Evolutionary conservation across 2,113 vertebrate species (phyloP).

Genomic region (Lepus europaeus): DNA sequence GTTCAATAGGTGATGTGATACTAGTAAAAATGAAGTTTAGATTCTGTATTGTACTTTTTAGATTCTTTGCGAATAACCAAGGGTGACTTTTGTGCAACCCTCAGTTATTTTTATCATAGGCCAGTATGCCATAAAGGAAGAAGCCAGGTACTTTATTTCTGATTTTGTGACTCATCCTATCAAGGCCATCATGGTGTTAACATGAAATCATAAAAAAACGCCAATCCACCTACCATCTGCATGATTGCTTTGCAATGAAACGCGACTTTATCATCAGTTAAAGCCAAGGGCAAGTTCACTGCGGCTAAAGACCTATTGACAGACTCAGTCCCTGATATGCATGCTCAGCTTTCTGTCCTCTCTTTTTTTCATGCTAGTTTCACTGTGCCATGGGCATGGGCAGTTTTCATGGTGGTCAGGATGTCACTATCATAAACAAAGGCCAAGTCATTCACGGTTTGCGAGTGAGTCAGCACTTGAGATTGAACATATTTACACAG

Average conservation of each 20-base stretch:
- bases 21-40: constrained; percentile 7
- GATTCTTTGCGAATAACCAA: constrained; percentile 58
- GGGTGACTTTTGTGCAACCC: constrained; percentile 26
- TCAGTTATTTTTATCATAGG: constrained; percentile 48
- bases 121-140: constrained; percentile 11
- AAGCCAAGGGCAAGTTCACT: constrained; percentile 20
- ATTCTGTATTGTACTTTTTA: constrained; percentile 25
- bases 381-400: neutral
- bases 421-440: constrained; percentile 16
- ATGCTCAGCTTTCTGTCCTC: neutral
- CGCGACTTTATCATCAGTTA: constrained; percentile 31
- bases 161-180: constrained; percentile 31
- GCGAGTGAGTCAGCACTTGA: constrained; percentile 26
- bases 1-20: neutral
- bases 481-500: neutral
- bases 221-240: constrained; percentile 20
- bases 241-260: constrained; percentile 39
- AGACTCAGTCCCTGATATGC: neutral
- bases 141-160: neutral
- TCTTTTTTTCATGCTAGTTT: neutral
- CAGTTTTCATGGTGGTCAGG: neutral
- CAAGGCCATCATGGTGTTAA: neutral
- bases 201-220: constrained; percentile 43
- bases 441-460: neutral
- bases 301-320: neutral